Evolutionary conservation across 2,797 vertebrate species (phyloP).

Genomic region (Phalloptychus januarius): DNA sequence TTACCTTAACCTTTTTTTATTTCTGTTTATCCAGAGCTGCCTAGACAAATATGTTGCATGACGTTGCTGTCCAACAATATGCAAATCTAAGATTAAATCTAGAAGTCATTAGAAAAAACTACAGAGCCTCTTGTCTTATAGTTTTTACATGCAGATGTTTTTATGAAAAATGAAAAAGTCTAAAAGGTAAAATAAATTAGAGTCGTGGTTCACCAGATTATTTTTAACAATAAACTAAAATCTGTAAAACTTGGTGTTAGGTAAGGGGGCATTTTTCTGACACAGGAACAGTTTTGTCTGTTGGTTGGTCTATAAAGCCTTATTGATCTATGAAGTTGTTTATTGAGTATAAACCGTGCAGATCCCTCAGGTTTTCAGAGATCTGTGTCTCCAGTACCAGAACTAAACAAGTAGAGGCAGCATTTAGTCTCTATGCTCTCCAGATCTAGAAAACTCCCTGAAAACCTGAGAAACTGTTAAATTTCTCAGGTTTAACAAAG

Average conservation of each 20-base stretch:
- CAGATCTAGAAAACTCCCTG: neutral
- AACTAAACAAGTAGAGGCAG: neutral
- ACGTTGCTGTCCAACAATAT: neutral
- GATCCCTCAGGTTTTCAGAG: neutral
- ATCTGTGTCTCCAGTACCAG: neutral
- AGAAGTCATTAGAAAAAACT: neutral
- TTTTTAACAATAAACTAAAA: neutral
- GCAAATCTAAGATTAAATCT: neutral
- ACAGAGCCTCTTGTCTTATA: neutral
- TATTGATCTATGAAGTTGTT: too few relatives aligned
- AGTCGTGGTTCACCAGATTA: neutral
- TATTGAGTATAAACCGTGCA: neutral
- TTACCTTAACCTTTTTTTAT: too few relatives aligned
- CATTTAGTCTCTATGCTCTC: neutral
- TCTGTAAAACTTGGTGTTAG: neutral
- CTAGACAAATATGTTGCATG: neutral
- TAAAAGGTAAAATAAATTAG: neutral
- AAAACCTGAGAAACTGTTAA: neutral
- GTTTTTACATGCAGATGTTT: neutral
- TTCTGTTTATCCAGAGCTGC: neutral
- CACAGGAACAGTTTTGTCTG: neutral
- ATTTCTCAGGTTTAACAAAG: too few relatives aligned
- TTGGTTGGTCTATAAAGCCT: neutral
- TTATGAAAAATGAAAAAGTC: neutral
- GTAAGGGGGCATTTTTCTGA: neutral